Evolutionary conservation across 2,113 vertebrate genomes (phyloP), one percentile per base, ranked within the genome.

Genomic region (Setophaga petechia): DNA sequence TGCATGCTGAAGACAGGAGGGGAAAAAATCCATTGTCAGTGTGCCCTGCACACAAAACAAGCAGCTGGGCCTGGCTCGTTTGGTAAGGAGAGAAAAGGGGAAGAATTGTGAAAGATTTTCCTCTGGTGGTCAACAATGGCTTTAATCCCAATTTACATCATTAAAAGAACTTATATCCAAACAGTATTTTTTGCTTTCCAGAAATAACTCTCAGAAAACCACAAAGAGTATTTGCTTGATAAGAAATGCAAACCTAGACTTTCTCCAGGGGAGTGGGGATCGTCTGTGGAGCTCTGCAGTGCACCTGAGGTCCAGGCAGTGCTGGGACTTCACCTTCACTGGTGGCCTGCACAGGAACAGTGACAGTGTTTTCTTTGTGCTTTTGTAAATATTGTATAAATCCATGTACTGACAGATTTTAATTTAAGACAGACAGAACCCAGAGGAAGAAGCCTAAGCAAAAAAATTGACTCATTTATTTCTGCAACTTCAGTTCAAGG

Each of bases 271-370:
- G 14, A 43, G 20, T 33, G n/a, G 58, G 31, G 57, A 9, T 66
- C 15, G 10, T 16, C 33, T 41, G 44, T 82, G 47, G 18, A 13
- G 51, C 13, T 55, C 18, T 15, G 5, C 28, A 25, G 2, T 21
- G 33, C 15, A 3, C 39, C 9, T 11, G 69, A 52, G 41, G 47
- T 39, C 0, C 0, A 0, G 66, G 72, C 21, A 69, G 27, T 4
- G 49, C 66, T 83, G 84, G 6, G 24, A 47, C 12, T 16, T 76
- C 41, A 16, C 33, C 9, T 58, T 51, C 35, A 30, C 30, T 43
- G 33, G 28, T 68, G 82, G 39, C 52, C 75, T 49, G 78, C 27
- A 5, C 5, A 8, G 62, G 74, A 82, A 33, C 3, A 28, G 3
- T 51, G 75, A 17, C 10, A 27, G 2, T 10, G 5, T 15, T 83